Conservation (phyloP, 2,888 invertebrate genomes). For the Cotesia congregata region DNA sequence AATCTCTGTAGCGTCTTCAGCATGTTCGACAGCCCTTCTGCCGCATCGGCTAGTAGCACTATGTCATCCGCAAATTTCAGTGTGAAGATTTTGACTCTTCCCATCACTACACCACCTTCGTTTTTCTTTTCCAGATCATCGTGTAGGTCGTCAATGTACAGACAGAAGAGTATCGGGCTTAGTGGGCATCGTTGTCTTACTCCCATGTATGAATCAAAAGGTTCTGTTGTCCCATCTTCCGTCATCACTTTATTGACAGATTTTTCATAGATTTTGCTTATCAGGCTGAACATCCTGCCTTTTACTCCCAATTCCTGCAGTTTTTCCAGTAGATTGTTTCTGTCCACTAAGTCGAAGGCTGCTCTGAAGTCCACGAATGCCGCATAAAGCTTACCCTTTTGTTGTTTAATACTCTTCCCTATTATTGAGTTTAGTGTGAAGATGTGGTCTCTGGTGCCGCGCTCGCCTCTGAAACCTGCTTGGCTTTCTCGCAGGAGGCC, state of each 20-base stretch:
- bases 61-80: constrained; percentile 41
- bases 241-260: neutral
- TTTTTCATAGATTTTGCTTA: neutral
- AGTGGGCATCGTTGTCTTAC: neutral
- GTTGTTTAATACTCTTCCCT: neutral
- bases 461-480: neutral
- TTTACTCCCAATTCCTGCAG: neutral
- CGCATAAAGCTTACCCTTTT: neutral
- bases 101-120: constrained; percentile 24
- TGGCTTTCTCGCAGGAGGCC: neutral
- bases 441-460: neutral
- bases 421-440: neutral
- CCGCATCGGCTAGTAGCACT: constrained; percentile 29
- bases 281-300: neutral
- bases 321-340: neutral
- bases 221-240: neutral
- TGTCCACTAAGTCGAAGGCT: neutral
- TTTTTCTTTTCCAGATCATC: constrained; percentile 18
- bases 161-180: neutral
- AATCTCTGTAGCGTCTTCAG: constrained; percentile 24
- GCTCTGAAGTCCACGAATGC: neutral
- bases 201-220: neutral
- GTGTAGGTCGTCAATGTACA: constrained; percentile 12
- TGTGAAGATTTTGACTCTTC: constrained; percentile 25
- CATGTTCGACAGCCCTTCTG: constrained; percentile 25